A percentile compares a stretch with the other conserved stretches of the same genome.
Evolutionary conservation across 1,140 invertebrate genomes (phyloP).

Genomic region (Drosophila oshimai): DNA sequence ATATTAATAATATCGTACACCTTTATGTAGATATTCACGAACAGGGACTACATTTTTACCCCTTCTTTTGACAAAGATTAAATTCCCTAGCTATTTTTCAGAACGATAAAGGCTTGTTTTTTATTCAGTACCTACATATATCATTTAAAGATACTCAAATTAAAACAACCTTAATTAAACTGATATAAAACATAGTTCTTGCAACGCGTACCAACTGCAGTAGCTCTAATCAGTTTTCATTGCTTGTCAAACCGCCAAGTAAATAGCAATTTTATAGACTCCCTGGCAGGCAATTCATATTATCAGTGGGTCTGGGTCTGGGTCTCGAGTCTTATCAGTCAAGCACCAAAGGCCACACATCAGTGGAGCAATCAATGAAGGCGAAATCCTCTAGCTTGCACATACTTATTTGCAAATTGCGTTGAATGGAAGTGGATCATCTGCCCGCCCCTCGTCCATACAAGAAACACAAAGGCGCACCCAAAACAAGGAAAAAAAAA

Average conservation of each 20-base stretch:
- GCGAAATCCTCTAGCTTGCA: neutral
- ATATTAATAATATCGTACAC: too few relatives aligned
- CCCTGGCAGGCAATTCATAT: neutral
- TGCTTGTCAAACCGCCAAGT: neutral
- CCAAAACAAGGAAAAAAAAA: conserved; percentile 19
- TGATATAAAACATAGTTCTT: too few relatives aligned
- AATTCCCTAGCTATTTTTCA: too few relatives aligned
- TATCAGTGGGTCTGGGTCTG: neutral
- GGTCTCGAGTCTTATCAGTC: conserved; percentile 33
- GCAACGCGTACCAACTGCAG: too few relatives aligned
- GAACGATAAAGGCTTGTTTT: too few relatives aligned
- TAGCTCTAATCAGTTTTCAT: neutral
- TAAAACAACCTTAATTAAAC: too few relatives aligned
- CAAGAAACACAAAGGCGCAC: conserved; percentile 38
- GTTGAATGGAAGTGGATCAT: conserved; percentile 8
- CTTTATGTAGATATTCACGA: too few relatives aligned
- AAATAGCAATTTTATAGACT: conserved; percentile 17
- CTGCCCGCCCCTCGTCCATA: conserved; percentile 14
- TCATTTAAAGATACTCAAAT: too few relatives aligned
- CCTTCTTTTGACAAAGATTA: too few relatives aligned
- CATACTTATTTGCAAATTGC: conserved; percentile 2
- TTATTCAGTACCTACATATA: too few relatives aligned
- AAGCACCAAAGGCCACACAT: conserved; percentile 18
- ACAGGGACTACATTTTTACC: too few relatives aligned
- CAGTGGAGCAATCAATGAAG: conserved; percentile 11